Conservation (phyloP, 2,888 invertebrate genomes). For the Platynereis dumerilii region DNA sequence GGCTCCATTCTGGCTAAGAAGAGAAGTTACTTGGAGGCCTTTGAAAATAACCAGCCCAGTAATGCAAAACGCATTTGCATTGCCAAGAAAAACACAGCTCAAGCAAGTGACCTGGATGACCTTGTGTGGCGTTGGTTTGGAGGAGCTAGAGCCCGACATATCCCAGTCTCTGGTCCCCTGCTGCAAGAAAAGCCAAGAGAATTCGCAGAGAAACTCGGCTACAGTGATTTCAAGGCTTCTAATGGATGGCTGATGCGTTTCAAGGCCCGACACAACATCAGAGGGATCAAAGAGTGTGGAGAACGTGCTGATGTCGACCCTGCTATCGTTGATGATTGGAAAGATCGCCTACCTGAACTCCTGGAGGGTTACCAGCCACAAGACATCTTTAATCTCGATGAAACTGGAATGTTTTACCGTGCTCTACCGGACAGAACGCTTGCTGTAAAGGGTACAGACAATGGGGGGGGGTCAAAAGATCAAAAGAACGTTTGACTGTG, state of each 20-base stretch:
- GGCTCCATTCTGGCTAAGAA: too few species aligned
- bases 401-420: constrained; percentile 32
- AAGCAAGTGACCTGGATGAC: too few species aligned
- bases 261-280: constrained; percentile 8
- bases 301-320: background rate
- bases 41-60: too few species aligned
- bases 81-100: too few species aligned
- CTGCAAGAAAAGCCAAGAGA: constrained; percentile 10
- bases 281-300: background rate
- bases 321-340: background rate
- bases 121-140: too few species aligned
- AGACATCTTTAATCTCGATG: constrained; percentile 36
- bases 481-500: constrained; percentile 32
- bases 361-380: constrained; percentile 25
- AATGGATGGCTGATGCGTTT: constrained; percentile 6
- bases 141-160: too few species aligned
- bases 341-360: constrained; percentile 1
- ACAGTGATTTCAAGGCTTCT: background rate
- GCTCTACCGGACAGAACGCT: constrained; percentile 31
- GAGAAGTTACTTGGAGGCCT: too few species aligned
- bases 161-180: background rate
- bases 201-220: background rate
- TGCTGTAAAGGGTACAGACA: constrained; percentile 11
- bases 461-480: constrained; percentile 15
- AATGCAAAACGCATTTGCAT: too few species aligned